A percentile compares a stretch with the other conserved stretches of the same genome.
These are phyloP conservation scores for Kryptolebias ocellatus DNA, from an alignment of 2,797 vertebrate species.

Conservation along the genomic window DNA sequence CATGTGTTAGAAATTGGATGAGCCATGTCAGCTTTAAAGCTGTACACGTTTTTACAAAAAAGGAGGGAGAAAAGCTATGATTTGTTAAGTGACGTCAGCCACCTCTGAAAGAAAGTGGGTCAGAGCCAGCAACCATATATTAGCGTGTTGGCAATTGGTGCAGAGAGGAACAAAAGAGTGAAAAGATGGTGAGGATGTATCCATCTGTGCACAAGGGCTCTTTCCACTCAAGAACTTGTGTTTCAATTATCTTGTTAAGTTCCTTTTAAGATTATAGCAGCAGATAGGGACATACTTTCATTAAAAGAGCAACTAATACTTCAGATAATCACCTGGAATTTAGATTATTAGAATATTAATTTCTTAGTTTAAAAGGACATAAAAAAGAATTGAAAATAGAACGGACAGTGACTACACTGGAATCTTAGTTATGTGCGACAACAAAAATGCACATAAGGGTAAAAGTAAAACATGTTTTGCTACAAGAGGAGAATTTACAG, in stretches of 20 bases:
- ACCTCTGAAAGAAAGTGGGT: constrained; percentile 72
- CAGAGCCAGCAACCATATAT: constrained; percentile 68
- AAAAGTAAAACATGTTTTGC: not conserved
- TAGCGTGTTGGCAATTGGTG: constrained; percentile 42
- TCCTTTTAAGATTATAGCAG: not conserved
- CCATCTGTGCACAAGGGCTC: constrained; percentile 32
- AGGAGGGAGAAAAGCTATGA: constrained; percentile 22
- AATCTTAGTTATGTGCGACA: too few species aligned
- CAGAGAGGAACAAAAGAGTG: constrained; percentile 61
- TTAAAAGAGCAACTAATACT: not conserved
- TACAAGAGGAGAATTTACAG: not conserved
- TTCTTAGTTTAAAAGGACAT: too few species aligned
- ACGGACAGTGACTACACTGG: too few species aligned
- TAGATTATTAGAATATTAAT: not conserved
- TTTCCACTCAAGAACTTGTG: constrained; percentile 1
- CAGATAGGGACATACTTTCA: not conserved
- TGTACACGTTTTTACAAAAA: constrained; percentile 41
- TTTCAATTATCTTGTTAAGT: constrained; percentile 5
- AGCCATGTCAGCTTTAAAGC: constrained; percentile 21
- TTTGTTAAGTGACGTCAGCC: constrained; percentile 58
- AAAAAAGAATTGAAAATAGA: too few species aligned
- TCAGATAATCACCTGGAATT: not conserved
- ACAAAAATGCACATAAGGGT: not conserved
- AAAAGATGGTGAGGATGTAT: constrained; percentile 31
- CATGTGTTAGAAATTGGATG: constrained; percentile 1